Base-by-base conservation (phyloP, 2,113 vertebrate genomes). In the Sclerurus mexicanus region DNA sequence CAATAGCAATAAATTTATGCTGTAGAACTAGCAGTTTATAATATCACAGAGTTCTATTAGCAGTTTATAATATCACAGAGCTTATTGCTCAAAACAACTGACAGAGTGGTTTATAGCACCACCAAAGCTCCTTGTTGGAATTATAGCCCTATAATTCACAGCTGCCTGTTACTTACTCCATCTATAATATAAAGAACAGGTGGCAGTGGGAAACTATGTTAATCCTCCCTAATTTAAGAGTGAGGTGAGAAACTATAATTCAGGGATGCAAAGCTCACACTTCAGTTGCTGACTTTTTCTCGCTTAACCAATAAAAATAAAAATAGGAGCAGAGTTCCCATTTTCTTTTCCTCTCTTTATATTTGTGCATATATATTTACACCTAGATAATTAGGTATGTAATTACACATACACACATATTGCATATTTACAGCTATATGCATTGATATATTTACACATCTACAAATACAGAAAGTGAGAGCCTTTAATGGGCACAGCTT, bases 81-180 rank as follows among this genome's bases (percentile, higher is more conserved):
- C 49, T 56, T 86, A 73, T 30, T 88, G 55, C 55, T 88, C 85
- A 52, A 59, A 93, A 77, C 30, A 69, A 67, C 30, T 18, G 50
- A 91, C 47, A 67, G 14, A 46, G 49, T 49, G 33, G 59, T 94
- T 97, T 94, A 90, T 52, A 90, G 90, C 63, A 91, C 55, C 42
- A 79, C 56, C 4, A 22, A 93, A 94, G 12, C 7, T 80, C 40
- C 82, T 80, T 66, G 35, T 62, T 88, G 82, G 91, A 96, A 90
- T 96, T 95, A 95, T 53, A 90, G 82, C 47, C 72, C 90, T 74
- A 55, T 95, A 96, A 97, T 88, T 95, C 95, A 93, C 93, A 95
- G 63, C 75, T 94, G 93, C 68, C 87, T 84, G 42, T 77, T 96
- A 73, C 39, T 94, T 96, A 90, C 42, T 84, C 59, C 64, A 88